Conservation (phyloP, 2,113 vertebrate genomes). For the Heloderma charlesbogerti region DNA sequence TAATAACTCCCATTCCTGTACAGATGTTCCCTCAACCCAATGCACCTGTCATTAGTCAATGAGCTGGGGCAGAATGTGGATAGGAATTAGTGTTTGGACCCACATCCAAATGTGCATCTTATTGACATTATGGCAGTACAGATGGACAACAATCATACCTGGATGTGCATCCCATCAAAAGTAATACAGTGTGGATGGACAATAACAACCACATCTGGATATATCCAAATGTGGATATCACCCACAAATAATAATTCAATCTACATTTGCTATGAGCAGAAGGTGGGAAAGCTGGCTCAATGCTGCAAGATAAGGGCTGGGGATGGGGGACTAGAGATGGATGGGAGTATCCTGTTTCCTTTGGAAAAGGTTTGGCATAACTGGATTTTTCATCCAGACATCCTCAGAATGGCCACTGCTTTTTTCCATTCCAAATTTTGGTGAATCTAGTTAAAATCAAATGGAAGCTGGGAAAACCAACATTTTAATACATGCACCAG, state of each 20-base stretch:
- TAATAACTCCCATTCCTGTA: too few relatives aligned
- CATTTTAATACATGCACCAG: too few relatives aligned
- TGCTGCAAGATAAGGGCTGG: neutral
- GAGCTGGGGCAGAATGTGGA: neutral
- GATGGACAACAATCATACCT: neutral
- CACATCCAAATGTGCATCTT: neutral
- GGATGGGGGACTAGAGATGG: neutral
- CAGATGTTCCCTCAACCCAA: neutral
- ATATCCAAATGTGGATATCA: neutral
- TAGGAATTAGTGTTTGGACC: neutral
- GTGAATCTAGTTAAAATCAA: neutral
- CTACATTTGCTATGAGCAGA: neutral
- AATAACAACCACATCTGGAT: neutral
- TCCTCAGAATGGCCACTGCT: neutral
- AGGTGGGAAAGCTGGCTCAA: neutral
- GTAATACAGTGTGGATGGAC: neutral
- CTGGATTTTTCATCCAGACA: neutral
- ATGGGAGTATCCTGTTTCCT: neutral
- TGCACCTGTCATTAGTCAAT: neutral
- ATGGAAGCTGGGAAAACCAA: too few relatives aligned
- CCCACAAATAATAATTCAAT: neutral
- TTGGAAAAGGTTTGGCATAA: neutral
- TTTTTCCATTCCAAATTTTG: neutral
- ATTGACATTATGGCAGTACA: neutral
- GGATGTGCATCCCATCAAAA: neutral